A percentile compares a stretch with the other conserved stretches of the same genome.
Evolutionary conservation across 2,888 invertebrate species (phyloP).

Genomic region (Phyllotreta cruciferae): DNA sequence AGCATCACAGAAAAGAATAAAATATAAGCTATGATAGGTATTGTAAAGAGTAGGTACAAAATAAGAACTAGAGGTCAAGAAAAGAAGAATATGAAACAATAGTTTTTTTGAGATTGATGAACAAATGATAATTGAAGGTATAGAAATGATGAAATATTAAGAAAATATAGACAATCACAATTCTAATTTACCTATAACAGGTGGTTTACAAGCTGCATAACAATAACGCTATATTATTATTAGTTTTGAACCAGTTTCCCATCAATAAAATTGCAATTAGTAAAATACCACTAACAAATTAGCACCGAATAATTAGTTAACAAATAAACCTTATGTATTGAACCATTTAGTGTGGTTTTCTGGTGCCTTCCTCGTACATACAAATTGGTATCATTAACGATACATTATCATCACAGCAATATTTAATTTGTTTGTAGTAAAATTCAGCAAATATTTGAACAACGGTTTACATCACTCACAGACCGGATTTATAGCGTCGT

Average conservation of each 20-base stretch:
- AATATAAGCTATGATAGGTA: no score
- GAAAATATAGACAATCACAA: no score
- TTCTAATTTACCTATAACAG: no score
- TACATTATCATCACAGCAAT: conserved; percentile 8
- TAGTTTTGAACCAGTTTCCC: neutral
- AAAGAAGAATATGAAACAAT: no score
- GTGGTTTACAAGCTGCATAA: no score
- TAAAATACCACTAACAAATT: conserved; percentile 7
- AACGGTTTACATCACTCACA: conserved; percentile 12
- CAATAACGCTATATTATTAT: no score
- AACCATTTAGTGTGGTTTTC: conserved; percentile 3
- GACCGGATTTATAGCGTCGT: neutral
- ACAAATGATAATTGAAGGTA: no score
- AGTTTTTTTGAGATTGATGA: no score
- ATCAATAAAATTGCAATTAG: conserved; percentile 5
- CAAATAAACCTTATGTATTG: conserved; percentile 11
- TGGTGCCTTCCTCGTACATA: conserved; percentile 6
- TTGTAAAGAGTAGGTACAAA: no score
- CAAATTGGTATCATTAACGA: conserved; percentile 1
- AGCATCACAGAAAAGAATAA: no score
- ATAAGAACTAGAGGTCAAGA: no score
- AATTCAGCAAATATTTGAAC: conserved; percentile 17
- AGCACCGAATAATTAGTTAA: conserved; percentile 5
- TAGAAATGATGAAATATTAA: no score
- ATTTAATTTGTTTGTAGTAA: conserved; percentile 18